Conservation (phyloP, 2,113 vertebrate species). For the Phyllostomus discolor region DNA sequence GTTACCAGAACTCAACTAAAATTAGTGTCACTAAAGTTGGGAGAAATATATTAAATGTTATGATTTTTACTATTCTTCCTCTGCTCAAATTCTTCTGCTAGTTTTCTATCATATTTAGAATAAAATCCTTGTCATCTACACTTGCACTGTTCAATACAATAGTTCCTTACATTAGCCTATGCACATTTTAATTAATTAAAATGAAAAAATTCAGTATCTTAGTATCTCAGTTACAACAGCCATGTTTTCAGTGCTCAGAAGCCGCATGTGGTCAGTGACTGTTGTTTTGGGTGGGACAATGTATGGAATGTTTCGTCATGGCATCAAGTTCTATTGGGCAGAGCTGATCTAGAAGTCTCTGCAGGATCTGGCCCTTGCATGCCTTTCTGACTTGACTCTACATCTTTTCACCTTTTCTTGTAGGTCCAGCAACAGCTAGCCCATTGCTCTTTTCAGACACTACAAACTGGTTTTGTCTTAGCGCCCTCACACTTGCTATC, state of each 20-base stretch:
- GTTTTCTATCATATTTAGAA: conserved; percentile 11
- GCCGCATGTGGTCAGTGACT: neutral
- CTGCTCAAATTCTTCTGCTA: neutral
- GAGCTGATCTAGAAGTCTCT: neutral
- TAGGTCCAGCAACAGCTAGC: neutral
- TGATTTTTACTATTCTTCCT: neutral
- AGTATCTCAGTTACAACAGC: neutral
- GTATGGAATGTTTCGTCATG: neutral
- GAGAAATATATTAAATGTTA: conserved; percentile 8
- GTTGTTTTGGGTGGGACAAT: neutral
- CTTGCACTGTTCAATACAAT: neutral
- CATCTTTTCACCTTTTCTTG: neutral
- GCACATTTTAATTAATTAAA: neutral
- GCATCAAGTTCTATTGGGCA: neutral
- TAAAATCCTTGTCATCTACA: neutral
- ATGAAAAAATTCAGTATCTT: neutral
- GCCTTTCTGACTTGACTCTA: neutral
- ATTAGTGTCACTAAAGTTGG: neutral
- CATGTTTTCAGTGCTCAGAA: neutral
- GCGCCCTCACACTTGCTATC: neutral
- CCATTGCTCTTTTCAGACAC: neutral
- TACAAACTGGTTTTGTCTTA: neutral
- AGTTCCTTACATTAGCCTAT: neutral
- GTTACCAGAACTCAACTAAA: no score
- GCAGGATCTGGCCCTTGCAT: neutral